Percentiles rank a stretch among this genome's conserved stretches.
Evolutionary conservation across 2,113 vertebrate genomes (phyloP).

Genomic region (Myotis brandtii): DNA sequence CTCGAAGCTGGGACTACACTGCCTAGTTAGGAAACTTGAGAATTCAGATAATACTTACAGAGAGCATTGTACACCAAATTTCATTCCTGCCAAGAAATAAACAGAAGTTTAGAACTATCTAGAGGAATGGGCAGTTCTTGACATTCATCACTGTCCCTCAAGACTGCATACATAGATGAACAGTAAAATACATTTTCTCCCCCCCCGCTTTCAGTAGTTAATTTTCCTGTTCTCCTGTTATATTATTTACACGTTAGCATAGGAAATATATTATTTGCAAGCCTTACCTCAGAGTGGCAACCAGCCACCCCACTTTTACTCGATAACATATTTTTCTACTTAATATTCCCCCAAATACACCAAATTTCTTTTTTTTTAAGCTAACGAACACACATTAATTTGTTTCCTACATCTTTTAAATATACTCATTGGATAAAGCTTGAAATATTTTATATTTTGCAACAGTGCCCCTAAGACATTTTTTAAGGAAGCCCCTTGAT

Average conservation of each 20-base stretch:
- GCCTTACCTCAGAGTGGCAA: constrained; percentile 63
- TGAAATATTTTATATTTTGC: constrained; percentile 65
- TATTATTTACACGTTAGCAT: constrained; percentile 40
- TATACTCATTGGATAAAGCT: constrained; percentile 69
- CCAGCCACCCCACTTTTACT: constrained; percentile 35
- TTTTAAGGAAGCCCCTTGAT: constrained; percentile 1
- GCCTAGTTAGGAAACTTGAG: not conserved
- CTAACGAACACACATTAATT: constrained; percentile 33
- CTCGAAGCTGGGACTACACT: not conserved
- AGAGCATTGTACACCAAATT: not conserved
- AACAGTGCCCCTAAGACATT: constrained; percentile 5
- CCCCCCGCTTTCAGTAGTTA: not conserved
- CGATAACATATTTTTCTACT: constrained; percentile 67
- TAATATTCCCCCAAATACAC: not conserved
- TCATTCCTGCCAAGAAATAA: not conserved
- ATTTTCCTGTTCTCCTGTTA: not conserved
- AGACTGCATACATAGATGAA: not conserved
- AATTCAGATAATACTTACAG: not conserved
- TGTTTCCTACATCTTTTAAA: constrained; percentile 56
- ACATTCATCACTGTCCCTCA: not conserved
- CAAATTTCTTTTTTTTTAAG: constrained; percentile 14
- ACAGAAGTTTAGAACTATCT: not conserved
- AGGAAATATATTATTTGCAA: constrained; percentile 55
- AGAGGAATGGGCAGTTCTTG: not conserved
- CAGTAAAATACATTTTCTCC: constrained; percentile 27